A percentile compares a stretch with the other conserved stretches of the same genome.
These are phyloP conservation scores for Acanthococcus lagerstroemiae DNA, from an alignment of 2,888 invertebrate species.

Conservation along the genomic window DNA sequence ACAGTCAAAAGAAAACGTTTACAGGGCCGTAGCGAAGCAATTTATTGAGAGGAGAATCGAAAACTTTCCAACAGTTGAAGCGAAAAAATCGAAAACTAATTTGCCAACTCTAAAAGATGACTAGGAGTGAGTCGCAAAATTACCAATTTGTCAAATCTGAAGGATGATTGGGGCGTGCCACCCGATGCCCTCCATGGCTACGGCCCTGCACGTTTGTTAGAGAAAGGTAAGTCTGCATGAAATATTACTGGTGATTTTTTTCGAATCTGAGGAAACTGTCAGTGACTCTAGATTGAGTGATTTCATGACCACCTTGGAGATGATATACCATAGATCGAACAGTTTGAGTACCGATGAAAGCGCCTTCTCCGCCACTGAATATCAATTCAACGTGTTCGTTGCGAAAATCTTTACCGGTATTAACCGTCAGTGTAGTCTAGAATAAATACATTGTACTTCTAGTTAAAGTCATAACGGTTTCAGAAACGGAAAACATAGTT, in stretches of 20 bases:
- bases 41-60: no score
- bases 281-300: conserved; percentile 41
- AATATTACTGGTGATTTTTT: conserved; percentile 38
- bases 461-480: no score
- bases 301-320: conserved; percentile 42
- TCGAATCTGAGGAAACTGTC: conserved; percentile 40
- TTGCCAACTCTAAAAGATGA: no score
- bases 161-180: no score
- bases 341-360: conserved; percentile 46
- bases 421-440: conserved; percentile 45
- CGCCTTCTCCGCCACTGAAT: conserved; percentile 45
- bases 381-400: conserved; percentile 47
- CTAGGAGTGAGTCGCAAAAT: background rate
- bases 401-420: conserved; percentile 49
- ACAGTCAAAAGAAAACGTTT: no score
- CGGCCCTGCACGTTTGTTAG: no score
- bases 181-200: no score
- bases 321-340: conserved; percentile 38
- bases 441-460: background rate
- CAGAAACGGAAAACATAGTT: no score
- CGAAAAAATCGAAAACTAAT: no score
- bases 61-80: no score
- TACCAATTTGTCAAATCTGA: no score
- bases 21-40: no score
- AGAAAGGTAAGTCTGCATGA: background rate